Conservation (phyloP, 2,113 vertebrate species). For the Hiodon alosoides region DNA sequence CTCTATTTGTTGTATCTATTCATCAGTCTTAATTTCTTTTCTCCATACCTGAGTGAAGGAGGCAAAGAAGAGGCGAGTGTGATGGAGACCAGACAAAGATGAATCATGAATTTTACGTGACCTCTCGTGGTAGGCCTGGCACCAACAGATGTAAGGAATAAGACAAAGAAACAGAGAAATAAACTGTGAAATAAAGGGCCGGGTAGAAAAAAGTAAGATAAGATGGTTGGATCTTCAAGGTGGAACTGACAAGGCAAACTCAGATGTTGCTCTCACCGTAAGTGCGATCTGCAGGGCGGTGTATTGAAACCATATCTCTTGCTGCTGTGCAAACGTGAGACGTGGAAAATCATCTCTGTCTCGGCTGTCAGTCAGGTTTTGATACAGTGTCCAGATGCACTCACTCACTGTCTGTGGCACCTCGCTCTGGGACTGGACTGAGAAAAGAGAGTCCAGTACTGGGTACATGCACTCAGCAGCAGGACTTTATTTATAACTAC, state of each 20-base stretch:
- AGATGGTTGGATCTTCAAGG: background rate
- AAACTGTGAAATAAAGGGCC: background rate
- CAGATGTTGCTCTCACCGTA: conserved; percentile 43
- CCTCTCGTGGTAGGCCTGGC: conserved; percentile 58
- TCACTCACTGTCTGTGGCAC: conserved; percentile 41
- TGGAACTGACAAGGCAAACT: background rate
- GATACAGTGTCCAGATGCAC: conserved; percentile 59
- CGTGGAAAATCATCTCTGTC: conserved; percentile 15
- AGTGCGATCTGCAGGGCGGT: conserved; percentile 60
- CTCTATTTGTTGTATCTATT: background rate
- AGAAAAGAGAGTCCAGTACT: background rate
- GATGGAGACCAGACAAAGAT: conserved; percentile 53
- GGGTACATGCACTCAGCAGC: background rate
- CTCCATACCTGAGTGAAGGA: conserved; percentile 60
- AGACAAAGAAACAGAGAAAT: background rate
- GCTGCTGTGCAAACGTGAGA: conserved; percentile 47
- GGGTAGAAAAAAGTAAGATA: background rate
- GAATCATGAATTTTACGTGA: conserved; percentile 46
- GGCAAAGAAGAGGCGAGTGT: conserved; percentile 54
- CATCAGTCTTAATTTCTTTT: background rate
- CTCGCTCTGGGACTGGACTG: conserved; percentile 51
- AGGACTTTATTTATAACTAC: background rate
- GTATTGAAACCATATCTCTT: conserved; percentile 65
- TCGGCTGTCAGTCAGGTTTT: conserved; percentile 37
- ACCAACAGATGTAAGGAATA: background rate